A percentile compares a stretch with the other conserved stretches of the same genome.
Evolutionary conservation across 2,113 vertebrate species (phyloP).

Genomic region (Naja naja): DNA sequence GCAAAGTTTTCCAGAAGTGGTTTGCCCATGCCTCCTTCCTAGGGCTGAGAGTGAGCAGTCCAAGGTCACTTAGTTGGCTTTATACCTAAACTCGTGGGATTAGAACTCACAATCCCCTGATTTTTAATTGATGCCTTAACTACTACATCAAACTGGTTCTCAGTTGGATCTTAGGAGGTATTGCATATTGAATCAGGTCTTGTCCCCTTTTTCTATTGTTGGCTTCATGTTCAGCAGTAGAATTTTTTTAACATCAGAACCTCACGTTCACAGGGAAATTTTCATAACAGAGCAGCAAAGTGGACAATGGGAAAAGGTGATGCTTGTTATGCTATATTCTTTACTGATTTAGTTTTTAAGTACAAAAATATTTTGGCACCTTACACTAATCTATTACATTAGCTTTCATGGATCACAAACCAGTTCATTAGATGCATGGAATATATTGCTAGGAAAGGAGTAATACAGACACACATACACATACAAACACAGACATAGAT

Average conservation of each 20-base stretch:
- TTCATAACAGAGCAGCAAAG: not conserved
- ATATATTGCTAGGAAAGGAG: not conserved
- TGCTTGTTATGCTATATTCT: not conserved
- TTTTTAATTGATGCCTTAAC: not conserved
- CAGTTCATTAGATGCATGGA: not conserved
- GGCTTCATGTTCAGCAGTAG: not conserved
- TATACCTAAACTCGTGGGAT: not conserved
- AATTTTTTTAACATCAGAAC: not conserved
- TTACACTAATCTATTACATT: not conserved
- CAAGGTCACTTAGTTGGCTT: not conserved
- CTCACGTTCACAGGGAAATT: not conserved
- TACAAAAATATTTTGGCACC: not conserved
- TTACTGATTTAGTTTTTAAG: not conserved
- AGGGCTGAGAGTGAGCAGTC: not conserved
- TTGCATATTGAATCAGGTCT: not conserved
- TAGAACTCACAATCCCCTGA: not conserved
- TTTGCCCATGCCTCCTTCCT: not conserved
- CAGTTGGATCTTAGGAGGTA: not conserved
- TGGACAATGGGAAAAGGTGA: not conserved
- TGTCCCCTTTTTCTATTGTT: not conserved
- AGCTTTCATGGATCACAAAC: not conserved
- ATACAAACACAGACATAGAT: no score
- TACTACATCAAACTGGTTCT: not conserved
- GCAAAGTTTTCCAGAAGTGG: not conserved
- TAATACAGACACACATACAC: not conserved